These are phyloP conservation scores for Cephus pulcher DNA, from an alignment of 2,888 invertebrate genomes.

Conservation along the genomic window DNA sequence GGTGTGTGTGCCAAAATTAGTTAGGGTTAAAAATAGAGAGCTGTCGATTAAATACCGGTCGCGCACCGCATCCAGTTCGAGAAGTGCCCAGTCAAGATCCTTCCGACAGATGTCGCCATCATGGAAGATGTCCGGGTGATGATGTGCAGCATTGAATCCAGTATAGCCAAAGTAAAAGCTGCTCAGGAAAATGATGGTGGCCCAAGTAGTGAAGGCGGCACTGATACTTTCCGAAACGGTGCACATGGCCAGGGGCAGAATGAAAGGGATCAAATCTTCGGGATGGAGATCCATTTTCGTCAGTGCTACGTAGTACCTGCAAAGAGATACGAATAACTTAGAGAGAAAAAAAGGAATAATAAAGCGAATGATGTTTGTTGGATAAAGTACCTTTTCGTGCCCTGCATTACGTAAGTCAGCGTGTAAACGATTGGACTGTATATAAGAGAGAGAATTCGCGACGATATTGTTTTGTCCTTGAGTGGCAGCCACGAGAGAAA, in stretches of 20 bases:
- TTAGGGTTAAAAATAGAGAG: constrained; percentile 75
- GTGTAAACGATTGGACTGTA: constrained; percentile 69
- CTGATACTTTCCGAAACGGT: constrained; percentile 54
- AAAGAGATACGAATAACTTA: neutral
- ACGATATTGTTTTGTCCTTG: constrained; percentile 66
- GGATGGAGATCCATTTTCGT: constrained; percentile 39
- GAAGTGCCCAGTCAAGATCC: constrained; percentile 80
- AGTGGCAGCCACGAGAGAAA: constrained; percentile 74
- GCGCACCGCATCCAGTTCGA: constrained; percentile 79
- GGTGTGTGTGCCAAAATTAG: constrained; percentile 82
- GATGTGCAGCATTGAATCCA: constrained; percentile 81
- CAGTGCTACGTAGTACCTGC: constrained; percentile 37
- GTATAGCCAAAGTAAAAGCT: constrained; percentile 75
- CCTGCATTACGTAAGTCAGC: constrained; percentile 58
- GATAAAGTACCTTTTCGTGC: constrained; percentile 64
- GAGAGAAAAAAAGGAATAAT: neutral
- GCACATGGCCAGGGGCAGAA: constrained; percentile 67
- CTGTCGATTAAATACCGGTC: constrained; percentile 78
- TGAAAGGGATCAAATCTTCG: constrained; percentile 56
- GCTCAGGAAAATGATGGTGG: constrained; percentile 69
- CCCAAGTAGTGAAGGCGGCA: constrained; percentile 69
- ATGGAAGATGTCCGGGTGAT: constrained; percentile 83
- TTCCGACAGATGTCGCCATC: constrained; percentile 78
- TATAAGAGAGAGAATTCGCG: constrained; percentile 69
- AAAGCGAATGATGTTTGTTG: neutral